A percentile compares a stretch with the other conserved stretches of the same genome.
Conservation (phyloP, 2,113 vertebrate species). For the Oreochromis tanganicae region DNA sequence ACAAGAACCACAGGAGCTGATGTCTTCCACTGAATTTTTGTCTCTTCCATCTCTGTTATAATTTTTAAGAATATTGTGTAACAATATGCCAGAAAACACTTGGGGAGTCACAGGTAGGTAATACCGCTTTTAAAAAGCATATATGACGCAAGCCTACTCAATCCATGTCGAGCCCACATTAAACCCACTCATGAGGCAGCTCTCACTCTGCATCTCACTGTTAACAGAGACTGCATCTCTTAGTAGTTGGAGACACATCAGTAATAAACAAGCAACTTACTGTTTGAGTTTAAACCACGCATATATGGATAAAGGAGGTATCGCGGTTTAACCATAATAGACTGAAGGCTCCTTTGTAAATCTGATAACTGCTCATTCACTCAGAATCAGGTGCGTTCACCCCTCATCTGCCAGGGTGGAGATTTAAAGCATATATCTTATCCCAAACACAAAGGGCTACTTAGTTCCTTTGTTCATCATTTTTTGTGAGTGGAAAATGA, state of each 20-base stretch:
- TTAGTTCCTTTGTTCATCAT: background rate
- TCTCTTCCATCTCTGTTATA: background rate
- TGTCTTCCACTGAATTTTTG: background rate
- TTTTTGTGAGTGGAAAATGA: background rate
- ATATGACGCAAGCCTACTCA: background rate
- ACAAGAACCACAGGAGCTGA: conserved; percentile 25
- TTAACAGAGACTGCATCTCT: background rate
- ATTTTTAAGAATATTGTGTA: background rate
- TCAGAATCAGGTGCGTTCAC: background rate
- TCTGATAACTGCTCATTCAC: background rate
- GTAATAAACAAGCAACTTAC: background rate
- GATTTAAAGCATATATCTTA: background rate
- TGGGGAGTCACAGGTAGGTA: background rate
- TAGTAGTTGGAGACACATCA: background rate
- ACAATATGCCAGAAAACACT: background rate
- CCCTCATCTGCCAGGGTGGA: background rate
- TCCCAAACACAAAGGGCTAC: background rate
- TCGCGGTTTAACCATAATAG: rapidly evolving
- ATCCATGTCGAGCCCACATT: background rate
- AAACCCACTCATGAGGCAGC: background rate
- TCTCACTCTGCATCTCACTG: background rate
- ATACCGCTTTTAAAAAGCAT: background rate
- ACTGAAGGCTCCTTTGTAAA: background rate
- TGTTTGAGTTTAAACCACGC: background rate
- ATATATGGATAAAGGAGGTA: background rate